These are phyloP conservation scores for Lysiphlebus fabarum DNA, from an alignment of 1,140 invertebrate species.

Conservation along the genomic window DNA sequence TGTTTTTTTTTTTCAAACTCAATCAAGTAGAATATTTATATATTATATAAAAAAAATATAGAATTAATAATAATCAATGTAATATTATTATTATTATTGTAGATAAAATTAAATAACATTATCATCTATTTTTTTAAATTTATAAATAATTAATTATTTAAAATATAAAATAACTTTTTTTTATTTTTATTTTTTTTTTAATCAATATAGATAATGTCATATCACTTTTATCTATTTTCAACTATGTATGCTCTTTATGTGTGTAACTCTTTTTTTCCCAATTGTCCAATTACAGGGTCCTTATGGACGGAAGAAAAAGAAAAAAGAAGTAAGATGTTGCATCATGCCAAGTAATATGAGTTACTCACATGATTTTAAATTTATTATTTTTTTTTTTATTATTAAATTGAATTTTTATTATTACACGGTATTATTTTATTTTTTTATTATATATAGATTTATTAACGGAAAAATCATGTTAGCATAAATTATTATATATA, in stretches of 20 bases:
- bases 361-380: constrained; percentile 21
- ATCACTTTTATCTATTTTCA: constrained; percentile 27
- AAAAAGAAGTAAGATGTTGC: constrained; percentile 87
- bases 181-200: constrained; percentile 19
- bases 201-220: constrained; percentile 2
- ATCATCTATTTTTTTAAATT: not conserved
- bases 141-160: not conserved
- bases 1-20: too few species aligned
- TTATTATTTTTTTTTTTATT: constrained; percentile 19
- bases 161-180: too few species aligned
- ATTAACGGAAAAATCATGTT: too few species aligned
- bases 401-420: constrained; percentile 16
- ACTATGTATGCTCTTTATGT: constrained; percentile 53
- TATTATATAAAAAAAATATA: too few species aligned
- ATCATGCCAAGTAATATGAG: constrained; percentile 52
- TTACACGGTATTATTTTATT: constrained; percentile 3
- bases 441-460: too few species aligned
- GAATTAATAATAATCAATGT: too few species aligned
- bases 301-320: constrained; percentile 92
- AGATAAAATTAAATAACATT: not conserved
- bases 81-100: too few species aligned
- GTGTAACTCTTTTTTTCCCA: constrained; percentile 56
- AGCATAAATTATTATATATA: too few species aligned
- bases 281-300: constrained; percentile 72
- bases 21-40: too few species aligned